Evolutionary conservation across 2,888 invertebrate species (phyloP).

Genomic region (Thereva nobilitata): DNA sequence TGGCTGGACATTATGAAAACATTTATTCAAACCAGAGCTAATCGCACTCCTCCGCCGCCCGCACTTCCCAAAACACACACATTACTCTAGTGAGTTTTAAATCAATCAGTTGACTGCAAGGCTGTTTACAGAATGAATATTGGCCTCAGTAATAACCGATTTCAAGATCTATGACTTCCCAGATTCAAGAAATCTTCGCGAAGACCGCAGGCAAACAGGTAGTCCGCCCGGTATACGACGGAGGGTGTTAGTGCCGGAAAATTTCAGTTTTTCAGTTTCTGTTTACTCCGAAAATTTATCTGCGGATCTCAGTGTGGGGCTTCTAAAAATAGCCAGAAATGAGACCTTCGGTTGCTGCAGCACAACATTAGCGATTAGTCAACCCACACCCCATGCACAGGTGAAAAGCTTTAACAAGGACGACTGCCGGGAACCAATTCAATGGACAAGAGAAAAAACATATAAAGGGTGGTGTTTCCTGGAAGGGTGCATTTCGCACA

Average conservation of each 20-base stretch:
- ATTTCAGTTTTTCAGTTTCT: neutral
- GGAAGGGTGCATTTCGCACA: too few species aligned
- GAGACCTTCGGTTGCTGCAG: neutral
- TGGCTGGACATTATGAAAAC: too few species aligned
- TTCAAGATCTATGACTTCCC: neutral
- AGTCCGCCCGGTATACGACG: too few species aligned
- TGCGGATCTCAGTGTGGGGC: conserved; percentile 3
- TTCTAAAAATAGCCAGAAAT: conserved; percentile 11
- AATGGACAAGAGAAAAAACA: too few species aligned
- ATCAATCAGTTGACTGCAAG: conserved; percentile 17
- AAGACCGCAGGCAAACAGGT: too few species aligned
- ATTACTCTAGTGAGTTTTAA: conserved; percentile 5
- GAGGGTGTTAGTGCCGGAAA: too few species aligned
- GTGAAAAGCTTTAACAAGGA: conserved; percentile 19
- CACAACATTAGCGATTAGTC: conserved; percentile 4
- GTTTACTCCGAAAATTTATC: conserved; percentile 14
- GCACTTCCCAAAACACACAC: too few species aligned
- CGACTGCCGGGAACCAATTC: neutral
- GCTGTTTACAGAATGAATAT: conserved; percentile 12
- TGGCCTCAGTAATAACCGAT: conserved; percentile 10
- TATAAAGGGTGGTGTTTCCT: too few species aligned
- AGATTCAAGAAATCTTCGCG: too few species aligned
- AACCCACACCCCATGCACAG: neutral
- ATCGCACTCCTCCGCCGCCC: too few species aligned
- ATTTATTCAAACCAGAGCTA: too few species aligned